A percentile compares a stretch with the other conserved stretches of the same genome.
These are phyloP conservation scores for Saturnia pavonia DNA, from an alignment of 2,888 invertebrate genomes.

Conservation along the genomic window DNA sequence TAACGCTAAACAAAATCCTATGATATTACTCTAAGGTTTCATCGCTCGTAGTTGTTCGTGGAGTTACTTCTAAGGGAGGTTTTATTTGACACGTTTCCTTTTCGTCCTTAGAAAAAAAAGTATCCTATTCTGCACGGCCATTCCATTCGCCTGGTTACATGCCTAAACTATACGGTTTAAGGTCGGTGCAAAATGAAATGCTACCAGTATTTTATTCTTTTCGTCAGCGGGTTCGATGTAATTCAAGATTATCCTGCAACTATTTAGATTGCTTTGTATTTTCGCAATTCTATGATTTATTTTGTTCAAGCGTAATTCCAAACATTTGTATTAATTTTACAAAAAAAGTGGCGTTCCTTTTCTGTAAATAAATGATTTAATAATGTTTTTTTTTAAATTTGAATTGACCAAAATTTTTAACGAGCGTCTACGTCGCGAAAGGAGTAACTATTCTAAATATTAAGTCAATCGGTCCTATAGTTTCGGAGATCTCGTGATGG, in stretches of 20 bases:
- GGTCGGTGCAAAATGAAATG: conserved; percentile 5
- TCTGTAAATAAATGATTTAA: too few relatives aligned
- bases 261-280: not conserved
- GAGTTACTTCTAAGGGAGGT: conserved; percentile 22
- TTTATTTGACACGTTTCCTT: conserved; percentile 37
- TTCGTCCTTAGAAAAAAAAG: conserved; percentile 26
- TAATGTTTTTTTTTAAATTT: too few relatives aligned
- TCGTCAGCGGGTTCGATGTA: not conserved
- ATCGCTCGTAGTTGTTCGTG: conserved; percentile 23
- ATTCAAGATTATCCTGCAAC: not conserved
- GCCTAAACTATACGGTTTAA: conserved; percentile 6
- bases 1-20: too few relatives aligned
- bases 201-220: not conserved
- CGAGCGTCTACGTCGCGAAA: too few relatives aligned
- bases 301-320: too few relatives aligned
- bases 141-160: conserved; percentile 21
- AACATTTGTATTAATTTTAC: too few relatives aligned
- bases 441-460: too few relatives aligned
- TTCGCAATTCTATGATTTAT: not conserved
- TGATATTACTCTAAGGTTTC: not conserved
- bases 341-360: too few relatives aligned
- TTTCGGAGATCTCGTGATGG: too few relatives aligned
- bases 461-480: too few relatives aligned
- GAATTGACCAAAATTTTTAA: too few relatives aligned
- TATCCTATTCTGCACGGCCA: conserved; percentile 27